Base-by-base conservation (phyloP, 1,140 invertebrate species). In the Zaprionus gabonicus region DNA sequence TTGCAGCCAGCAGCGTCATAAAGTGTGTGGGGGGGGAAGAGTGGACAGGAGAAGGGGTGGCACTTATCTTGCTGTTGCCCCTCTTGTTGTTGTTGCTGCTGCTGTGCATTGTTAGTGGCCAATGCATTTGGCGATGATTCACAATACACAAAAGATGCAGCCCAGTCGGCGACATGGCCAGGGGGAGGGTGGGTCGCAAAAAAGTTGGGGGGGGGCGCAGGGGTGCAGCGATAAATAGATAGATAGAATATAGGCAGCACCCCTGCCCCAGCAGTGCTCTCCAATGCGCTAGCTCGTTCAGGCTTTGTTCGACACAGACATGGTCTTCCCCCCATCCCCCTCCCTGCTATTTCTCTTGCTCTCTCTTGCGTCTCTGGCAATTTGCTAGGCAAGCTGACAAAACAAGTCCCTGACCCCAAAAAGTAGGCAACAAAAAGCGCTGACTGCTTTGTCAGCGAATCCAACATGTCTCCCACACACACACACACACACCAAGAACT, bases 341-440 rank as follows among this genome's bases (percentile, higher is more conserved):
- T 20, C 28, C 23, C 49, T 7, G 10, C 60, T 51, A 3, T 63
- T 38, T 49, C 12, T 46, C 10, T 12, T 3, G 55, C 34, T 28
- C 13, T n/a, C 44, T 66, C 27, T 34, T 5, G 34, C 59, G 41
- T 64, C 25, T 46, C 23, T 25, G 10, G 25, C 46, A 28, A 62
- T 23, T 63, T 34, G 28, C 51, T 65, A 51, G 75, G 80, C 83
- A 68, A 71, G 77, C 80, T 87, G 84, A 87, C 84, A 88, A 87
- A 87, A 87, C 83, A 87, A 87, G 84, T 87, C 83, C 83, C 83
- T 87, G 83, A 87, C 83, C 83, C 83, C 83, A 87, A 87, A 87
- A 78, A 71, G 83, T 80, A 88, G 77, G 84, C 83, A 87, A 87
- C 84, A 88, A 88, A 82, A 80, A 78, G 67, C 80, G 63, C 17